Conservation (phyloP, 92 coral and sea anemone species). For the Zoanthus sansibaricus region DNA sequence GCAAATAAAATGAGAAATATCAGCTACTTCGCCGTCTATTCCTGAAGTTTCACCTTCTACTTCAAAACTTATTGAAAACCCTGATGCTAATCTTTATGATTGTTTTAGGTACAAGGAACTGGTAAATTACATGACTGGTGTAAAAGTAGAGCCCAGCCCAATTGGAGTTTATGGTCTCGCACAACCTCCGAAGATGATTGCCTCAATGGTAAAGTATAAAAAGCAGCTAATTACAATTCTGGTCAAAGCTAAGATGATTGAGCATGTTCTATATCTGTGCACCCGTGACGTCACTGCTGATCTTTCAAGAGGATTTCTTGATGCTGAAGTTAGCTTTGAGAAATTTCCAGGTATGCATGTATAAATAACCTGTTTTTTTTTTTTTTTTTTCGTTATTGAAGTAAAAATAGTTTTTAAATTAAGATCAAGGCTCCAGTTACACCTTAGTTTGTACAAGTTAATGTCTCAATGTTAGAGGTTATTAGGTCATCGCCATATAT, state of each 20-base stretch:
- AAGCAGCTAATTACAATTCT: slow-evolving; percentile 58
- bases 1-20: too few relatives aligned
- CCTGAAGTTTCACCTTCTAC: too few relatives aligned
- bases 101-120: slow-evolving; percentile 48
- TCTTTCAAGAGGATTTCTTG: slow-evolving; percentile 11
- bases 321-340: neutral
- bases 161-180: slow-evolving; percentile 33
- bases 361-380: too few relatives aligned
- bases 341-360: neutral
- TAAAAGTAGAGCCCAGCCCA: slow-evolving; percentile 32
- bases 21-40: too few relatives aligned
- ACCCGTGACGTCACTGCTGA: neutral
- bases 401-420: too few relatives aligned
- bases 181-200: slow-evolving; percentile 5
- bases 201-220: slow-evolving; percentile 24
- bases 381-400: too few relatives aligned
- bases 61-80: too few relatives aligned
- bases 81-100: neutral
- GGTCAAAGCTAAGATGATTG: slow-evolving; percentile 44
- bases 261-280: slow-evolving; percentile 62
- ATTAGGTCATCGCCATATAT: too few relatives aligned
- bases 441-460: too few relatives aligned
- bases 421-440: too few relatives aligned
- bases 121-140: slow-evolving; percentile 64
- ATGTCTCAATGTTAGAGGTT: too few relatives aligned